Base-by-base conservation (phyloP, 2,888 invertebrate genomes). In the Phlogophora meticulosa region DNA sequence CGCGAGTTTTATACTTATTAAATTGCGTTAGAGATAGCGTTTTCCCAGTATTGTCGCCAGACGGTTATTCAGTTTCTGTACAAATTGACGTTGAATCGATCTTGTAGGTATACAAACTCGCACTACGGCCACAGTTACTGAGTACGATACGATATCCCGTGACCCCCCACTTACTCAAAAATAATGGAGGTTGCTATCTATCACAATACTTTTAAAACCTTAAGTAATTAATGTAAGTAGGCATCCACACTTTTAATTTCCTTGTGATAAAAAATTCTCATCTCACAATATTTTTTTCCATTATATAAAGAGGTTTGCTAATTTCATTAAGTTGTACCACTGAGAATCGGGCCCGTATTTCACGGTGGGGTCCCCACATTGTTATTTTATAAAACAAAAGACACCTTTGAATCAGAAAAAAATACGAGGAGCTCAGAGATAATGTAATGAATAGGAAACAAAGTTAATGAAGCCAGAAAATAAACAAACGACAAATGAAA, bases 261-360 rank as follows among this genome's bases (percentile, higher is more conserved):
- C 15, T 24, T 28, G 40, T 42, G 73, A 65, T 65, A 52, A 65
- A 73, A 71, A 51, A 45, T 51, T 64, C 58, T 55, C 55, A 55
- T 52, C 43, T 76, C 48, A 38, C 13, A 61, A 53, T 73, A 52
- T 51, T 63, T 51, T 63, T 62, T 74, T 64, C 38, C 57, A 64
- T 56, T 59, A 60, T 56, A 63, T 73, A 68, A 75, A 57, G 34
- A 75, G 68, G 52, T 45, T 57, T 56, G 52, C 15, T 64, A 52
- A 69, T 69, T 69, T 73, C 46, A 53, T 69, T 46, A 69, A 22
- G 11, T 42, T 57, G 7, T 22, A 28, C 34, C 40, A 45, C 32
- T 2, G 17, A 46, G 22, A 22, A 15, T 22, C 9, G 45, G 13
- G 40, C 65, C 4, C 40, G 40, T 40, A 28, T 38, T 40, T 28